Conservation (phyloP, 2,888 invertebrate species). For the Phasia obesa region DNA sequence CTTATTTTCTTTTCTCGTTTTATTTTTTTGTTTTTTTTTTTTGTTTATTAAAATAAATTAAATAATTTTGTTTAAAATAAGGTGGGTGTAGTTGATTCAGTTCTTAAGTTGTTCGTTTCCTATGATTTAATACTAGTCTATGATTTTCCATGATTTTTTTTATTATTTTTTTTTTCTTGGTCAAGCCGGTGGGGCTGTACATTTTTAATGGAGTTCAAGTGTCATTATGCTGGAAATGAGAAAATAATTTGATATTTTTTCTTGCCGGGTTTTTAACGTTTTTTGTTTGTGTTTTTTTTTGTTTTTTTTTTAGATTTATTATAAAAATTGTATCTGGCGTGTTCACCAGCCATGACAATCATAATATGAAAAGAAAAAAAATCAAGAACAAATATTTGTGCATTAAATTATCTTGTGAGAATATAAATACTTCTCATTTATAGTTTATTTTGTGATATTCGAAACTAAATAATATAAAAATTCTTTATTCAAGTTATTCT, state of each 20-base stretch:
- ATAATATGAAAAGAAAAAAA: slow-evolving; percentile 59
- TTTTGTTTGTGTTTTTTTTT: too few relatives aligned
- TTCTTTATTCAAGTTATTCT: slow-evolving; percentile 41
- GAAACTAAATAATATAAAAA: slow-evolving; percentile 18
- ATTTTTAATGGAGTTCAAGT: slow-evolving; percentile 60
- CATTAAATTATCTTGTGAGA: slow-evolving; percentile 67
- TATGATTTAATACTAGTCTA: slow-evolving; percentile 46
- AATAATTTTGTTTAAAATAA: slow-evolving; percentile 16
- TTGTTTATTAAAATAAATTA: slow-evolving; percentile 42
- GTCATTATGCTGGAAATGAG: slow-evolving; percentile 48
- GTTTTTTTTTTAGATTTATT: slow-evolving; percentile 22
- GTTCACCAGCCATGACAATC: slow-evolving; percentile 69
- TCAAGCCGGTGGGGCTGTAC: slow-evolving; percentile 40
- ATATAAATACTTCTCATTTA: slow-evolving; percentile 29
- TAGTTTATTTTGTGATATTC: slow-evolving; percentile 35
- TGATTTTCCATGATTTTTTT: slow-evolving; percentile 30
- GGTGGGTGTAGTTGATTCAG: slow-evolving; percentile 52
- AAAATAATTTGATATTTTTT: neutral
- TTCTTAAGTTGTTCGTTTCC: neutral
- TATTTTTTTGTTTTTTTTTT: too few relatives aligned
- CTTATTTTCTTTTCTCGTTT: slow-evolving; percentile 16
- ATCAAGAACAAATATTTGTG: slow-evolving; percentile 68
- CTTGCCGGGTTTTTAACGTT: too few relatives aligned
- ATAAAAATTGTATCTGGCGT: slow-evolving; percentile 51
- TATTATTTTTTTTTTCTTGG: slow-evolving; percentile 22